Conservation (phyloP, 2,888 invertebrate genomes). For the Epirrhoe tristata region DNA sequence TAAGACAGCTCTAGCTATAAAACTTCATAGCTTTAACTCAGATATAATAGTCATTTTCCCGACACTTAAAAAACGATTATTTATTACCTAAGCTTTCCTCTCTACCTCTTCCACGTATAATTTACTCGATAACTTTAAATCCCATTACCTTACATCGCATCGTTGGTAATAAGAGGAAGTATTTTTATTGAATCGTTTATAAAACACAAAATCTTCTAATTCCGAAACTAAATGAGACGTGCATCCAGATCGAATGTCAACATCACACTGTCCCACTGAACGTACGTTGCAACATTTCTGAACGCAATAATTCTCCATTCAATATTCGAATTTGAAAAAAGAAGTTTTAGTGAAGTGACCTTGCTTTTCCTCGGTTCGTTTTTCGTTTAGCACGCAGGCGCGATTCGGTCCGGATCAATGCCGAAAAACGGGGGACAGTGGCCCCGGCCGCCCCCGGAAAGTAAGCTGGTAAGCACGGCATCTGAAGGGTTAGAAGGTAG, state of each 20-base stretch:
- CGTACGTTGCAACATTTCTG: conserved; percentile 68
- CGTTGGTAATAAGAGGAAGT: too few relatives aligned
- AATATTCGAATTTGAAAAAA: conserved; percentile 82
- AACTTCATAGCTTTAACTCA: neutral
- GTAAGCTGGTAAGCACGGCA: conserved; percentile 69
- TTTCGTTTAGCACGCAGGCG: conserved; percentile 83
- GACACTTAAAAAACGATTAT: conserved; percentile 66
- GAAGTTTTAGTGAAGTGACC: conserved; percentile 82
- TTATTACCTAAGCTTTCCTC: conserved; percentile 39
- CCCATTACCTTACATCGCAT: too few relatives aligned
- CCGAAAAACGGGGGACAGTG: conserved; percentile 78
- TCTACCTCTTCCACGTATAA: conserved; percentile 30
- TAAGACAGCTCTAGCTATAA: conserved; percentile 7
- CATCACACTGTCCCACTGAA: conserved; percentile 66
- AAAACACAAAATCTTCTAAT: neutral
- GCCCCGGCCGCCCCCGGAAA: conserved; percentile 66
- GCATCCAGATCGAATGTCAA: conserved; percentile 37
- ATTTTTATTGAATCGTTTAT: too few relatives aligned
- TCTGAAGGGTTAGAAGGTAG: conserved; percentile 78
- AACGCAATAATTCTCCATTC: conserved; percentile 79
- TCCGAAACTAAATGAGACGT: conserved; percentile 39
- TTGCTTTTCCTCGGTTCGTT: conserved; percentile 79
- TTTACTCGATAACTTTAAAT: conserved; percentile 29
- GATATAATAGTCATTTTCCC: neutral
- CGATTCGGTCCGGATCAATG: conserved; percentile 79